These are phyloP conservation scores for Lagria hirta DNA, from an alignment of 2,888 invertebrate species.

Conservation along the genomic window DNA sequence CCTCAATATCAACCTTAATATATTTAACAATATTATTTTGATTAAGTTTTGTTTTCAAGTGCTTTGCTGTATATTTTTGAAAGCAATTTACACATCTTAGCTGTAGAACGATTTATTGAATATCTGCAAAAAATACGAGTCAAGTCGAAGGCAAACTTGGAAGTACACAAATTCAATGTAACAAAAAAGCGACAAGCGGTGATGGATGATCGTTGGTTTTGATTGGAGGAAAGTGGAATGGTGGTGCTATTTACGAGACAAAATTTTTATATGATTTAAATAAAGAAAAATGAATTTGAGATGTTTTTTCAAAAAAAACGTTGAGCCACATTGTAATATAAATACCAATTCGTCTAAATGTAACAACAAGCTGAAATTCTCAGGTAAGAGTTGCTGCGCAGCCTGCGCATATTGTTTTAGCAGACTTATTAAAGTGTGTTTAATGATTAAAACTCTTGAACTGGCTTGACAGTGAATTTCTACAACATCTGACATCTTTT, in stretches of 20 bases:
- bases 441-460: conserved; percentile 21
- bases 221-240: conserved; percentile 25
- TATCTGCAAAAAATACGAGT: conserved; percentile 15
- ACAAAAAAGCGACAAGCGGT: conserved; percentile 30
- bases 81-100: too few species aligned
- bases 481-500: conserved; percentile 23
- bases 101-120: too few species aligned
- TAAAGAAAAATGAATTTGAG: conserved; percentile 12
- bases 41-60: too few species aligned
- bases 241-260: conserved; percentile 26
- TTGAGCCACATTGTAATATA: conserved; percentile 8
- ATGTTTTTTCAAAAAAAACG: neutral
- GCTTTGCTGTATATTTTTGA: too few species aligned
- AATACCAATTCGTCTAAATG: too few species aligned
- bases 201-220: conserved; percentile 29
- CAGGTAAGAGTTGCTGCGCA: too few species aligned
- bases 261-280: conserved; percentile 25
- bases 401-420: too few species aligned
- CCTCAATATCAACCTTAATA: too few species aligned
- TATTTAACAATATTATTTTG: too few species aligned
- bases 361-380: too few species aligned
- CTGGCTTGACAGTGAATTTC: conserved; percentile 15
- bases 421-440: conserved; percentile 12
- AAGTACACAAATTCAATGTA: conserved; percentile 31
- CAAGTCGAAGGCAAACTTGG: conserved; percentile 26